These are phyloP conservation scores for Venturia canescens DNA, from an alignment of 1,140 invertebrate species.

Conservation along the genomic window DNA sequence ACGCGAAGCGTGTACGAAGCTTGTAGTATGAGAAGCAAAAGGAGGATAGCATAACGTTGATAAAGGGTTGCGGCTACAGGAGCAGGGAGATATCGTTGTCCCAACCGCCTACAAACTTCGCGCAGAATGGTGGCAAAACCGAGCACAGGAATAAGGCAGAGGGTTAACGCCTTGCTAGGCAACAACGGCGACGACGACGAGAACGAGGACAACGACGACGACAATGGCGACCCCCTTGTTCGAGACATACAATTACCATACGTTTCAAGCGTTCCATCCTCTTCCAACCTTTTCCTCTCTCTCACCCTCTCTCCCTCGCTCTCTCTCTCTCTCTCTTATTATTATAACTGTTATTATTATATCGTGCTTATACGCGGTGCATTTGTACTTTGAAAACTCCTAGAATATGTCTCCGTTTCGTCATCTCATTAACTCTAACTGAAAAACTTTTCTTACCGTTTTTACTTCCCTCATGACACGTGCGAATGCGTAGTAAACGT, in stretches of 20 bases:
- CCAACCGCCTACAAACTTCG: conserved; percentile 64
- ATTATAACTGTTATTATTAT: not conserved
- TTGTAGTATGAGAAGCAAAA: not conserved
- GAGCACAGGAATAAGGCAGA: conserved; percentile 39
- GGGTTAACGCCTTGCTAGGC: conserved; percentile 21
- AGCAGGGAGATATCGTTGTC: conserved; percentile 66
- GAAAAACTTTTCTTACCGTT: not conserved
- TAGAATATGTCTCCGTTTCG: conserved; percentile 28
- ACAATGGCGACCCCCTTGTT: conserved; percentile 53
- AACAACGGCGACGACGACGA: conserved; percentile 26
- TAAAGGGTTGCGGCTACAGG: conserved; percentile 70
- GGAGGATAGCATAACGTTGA: conserved; percentile 69
- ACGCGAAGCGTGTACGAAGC: conserved; percentile 27
- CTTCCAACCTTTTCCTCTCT: conserved; percentile 34
- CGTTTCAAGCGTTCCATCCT: conserved; percentile 27
- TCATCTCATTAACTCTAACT: not conserved
- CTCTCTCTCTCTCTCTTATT: not conserved
- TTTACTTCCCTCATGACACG: too few species aligned
- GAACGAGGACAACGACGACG: conserved; percentile 34
- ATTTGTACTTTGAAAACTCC: not conserved
- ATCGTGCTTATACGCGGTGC: not conserved
- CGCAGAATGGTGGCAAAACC: conserved; percentile 35
- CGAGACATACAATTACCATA: conserved; percentile 67
- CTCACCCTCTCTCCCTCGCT: not conserved
- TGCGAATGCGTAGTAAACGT: too few species aligned